Evolutionary conservation across 2,113 vertebrate genomes (phyloP).

Genomic region (Laterallus jamaicensis): DNA sequence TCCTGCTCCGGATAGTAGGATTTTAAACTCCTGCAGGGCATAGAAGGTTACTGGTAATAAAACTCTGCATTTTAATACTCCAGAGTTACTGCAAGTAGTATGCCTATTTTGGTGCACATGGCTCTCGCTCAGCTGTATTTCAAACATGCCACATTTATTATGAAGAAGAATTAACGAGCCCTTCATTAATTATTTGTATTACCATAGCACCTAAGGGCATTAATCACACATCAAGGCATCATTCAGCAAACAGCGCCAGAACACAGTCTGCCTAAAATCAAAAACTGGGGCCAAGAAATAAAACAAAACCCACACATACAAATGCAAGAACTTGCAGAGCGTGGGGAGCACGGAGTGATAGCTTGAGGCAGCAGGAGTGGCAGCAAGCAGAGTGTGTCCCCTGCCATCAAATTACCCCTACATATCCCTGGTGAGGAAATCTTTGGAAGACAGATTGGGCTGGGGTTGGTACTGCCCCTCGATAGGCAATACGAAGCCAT

Average conservation of each 20-base stretch:
- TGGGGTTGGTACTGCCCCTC: too few species aligned
- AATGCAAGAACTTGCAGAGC: not conserved
- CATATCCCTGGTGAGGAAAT: not conserved
- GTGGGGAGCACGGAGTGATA: fast-evolving
- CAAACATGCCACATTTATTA: conserved; percentile 43
- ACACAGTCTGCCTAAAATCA: not conserved
- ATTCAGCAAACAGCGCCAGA: conserved; percentile 4
- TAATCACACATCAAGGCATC: conserved; percentile 32
- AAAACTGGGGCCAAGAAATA: not conserved
- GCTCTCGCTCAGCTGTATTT: conserved; percentile 22
- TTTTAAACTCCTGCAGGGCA: conserved; percentile 8
- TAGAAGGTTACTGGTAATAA: not conserved
- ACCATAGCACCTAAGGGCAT: conserved; percentile 52
- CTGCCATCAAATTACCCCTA: not conserved
- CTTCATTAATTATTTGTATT: conserved; percentile 66
- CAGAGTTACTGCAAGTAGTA: not conserved
- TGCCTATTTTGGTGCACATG: not conserved
- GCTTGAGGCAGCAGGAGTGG: not conserved
- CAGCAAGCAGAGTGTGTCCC: not conserved
- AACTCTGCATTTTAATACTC: conserved; percentile 7
- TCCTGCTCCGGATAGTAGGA: not conserved
- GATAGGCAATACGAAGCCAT: not conserved
- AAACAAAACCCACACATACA: not conserved
- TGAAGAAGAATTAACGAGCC: conserved; percentile 51
- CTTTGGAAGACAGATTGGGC: not conserved